Conservation (phyloP, 2,888 invertebrate genomes). For the Diaphora mendica region DNA sequence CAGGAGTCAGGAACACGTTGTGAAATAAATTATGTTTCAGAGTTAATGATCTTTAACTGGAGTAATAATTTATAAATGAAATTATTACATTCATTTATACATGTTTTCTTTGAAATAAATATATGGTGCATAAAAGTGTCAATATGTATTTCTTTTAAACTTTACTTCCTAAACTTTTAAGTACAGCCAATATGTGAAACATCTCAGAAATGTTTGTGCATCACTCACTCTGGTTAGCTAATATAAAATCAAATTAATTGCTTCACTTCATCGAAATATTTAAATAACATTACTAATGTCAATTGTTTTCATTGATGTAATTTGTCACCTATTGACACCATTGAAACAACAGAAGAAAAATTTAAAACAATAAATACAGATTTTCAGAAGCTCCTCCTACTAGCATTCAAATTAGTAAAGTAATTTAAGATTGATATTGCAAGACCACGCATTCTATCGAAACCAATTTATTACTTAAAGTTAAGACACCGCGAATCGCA, state of each 20-base stretch:
- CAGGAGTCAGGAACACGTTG: too few relatives aligned
- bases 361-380: background rate
- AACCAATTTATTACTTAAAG: conserved; percentile 81
- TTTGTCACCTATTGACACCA: background rate
- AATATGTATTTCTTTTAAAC: background rate
- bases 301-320: background rate
- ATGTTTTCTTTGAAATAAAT: background rate
- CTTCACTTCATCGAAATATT: background rate
- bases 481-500: conserved; percentile 81
- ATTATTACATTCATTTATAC: too few relatives aligned
- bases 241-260: background rate
- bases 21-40: background rate
- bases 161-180: background rate
- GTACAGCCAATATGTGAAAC: background rate
- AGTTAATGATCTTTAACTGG: background rate
- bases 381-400: background rate
- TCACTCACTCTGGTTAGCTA: background rate
- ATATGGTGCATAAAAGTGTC: background rate
- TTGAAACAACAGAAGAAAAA: conserved; percentile 2
- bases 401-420: conserved; percentile 39
- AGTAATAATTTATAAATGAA: background rate
- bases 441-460: conserved; percentile 71
- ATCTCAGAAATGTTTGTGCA: background rate
- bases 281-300: background rate
- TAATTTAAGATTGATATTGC: conserved; percentile 64